Evolutionary conservation across 1,140 invertebrate genomes (phyloP).

Genomic region (Pseudomyrmex concolor): DNA sequence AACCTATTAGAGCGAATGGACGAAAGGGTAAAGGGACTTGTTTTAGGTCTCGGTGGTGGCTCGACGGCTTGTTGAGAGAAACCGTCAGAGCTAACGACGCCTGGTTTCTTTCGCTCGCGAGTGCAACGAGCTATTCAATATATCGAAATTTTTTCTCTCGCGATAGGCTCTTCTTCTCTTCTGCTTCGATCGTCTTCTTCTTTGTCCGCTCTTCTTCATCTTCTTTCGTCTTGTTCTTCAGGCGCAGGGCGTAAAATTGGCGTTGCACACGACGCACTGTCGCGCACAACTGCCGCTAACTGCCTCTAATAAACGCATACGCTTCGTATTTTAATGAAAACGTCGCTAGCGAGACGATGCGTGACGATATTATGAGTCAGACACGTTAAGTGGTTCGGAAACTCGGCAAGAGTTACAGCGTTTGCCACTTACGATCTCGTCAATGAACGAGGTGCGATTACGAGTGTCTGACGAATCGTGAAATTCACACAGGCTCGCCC

Average conservation of each 20-base stretch:
- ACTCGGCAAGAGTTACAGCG: not conserved
- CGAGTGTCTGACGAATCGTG: constrained; percentile 37
- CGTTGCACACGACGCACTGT: constrained; percentile 15
- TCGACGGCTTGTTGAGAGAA: constrained; percentile 30
- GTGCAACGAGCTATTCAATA: constrained; percentile 37
- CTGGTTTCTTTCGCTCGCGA: constrained; percentile 36
- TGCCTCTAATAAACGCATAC: constrained; percentile 46
- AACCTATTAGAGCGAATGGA: constrained; percentile 66
- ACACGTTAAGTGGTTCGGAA: constrained; percentile 32
- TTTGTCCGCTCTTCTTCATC: not conserved
- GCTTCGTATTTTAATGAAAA: constrained; percentile 55
- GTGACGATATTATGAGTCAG: constrained; percentile 36
- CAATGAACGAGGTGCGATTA: constrained; percentile 20
- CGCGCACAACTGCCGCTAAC: constrained; percentile 14
- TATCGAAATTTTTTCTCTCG: not conserved
- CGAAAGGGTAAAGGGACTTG: constrained; percentile 45
- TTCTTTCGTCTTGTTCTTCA: not conserved
- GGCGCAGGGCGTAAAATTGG: constrained; percentile 12
- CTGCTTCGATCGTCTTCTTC: not conserved
- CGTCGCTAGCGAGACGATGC: constrained; percentile 28
- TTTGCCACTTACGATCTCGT: constrained; percentile 4
- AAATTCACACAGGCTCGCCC: not conserved
- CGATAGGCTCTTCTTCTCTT: not conserved
- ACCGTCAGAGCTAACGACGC: constrained; percentile 53
- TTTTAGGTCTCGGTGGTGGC: constrained; percentile 33